Percentiles rank a stretch among this genome's conserved stretches.
Evolutionary conservation across 2,888 invertebrate species (phyloP).

Genomic region (Choreutis nemorana): DNA sequence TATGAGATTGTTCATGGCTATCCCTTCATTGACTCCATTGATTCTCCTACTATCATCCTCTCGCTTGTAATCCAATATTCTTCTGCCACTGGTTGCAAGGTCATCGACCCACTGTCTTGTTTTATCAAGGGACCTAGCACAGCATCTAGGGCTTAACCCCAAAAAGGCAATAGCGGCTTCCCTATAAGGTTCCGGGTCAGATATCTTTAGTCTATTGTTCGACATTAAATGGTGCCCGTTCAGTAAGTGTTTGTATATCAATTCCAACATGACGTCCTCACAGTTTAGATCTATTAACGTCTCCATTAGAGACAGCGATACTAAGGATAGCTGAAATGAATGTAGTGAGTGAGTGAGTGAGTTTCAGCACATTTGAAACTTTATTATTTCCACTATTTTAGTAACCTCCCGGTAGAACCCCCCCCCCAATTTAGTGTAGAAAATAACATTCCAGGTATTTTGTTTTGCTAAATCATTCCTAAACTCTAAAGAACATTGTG

Average conservation of each 20-base stretch:
- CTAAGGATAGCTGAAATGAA: conserved; percentile 76
- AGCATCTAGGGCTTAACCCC: conserved; percentile 69
- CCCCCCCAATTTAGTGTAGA: too few species aligned
- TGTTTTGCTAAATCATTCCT: too few species aligned
- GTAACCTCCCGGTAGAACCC: too few species aligned
- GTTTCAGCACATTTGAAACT: too few species aligned
- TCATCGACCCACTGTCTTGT: conserved; percentile 50
- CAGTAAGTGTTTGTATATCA: conserved; percentile 82
- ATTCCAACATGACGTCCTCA: conserved; percentile 94
- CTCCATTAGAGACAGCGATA: conserved; percentile 89
- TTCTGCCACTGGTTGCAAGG: conserved; percentile 32
- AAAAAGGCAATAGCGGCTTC: conserved; percentile 47
- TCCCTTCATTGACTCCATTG: conserved; percentile 44
- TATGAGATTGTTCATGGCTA: conserved; percentile 47
- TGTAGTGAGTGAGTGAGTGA: neutral
- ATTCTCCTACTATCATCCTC: conserved; percentile 29
- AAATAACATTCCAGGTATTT: too few species aligned
- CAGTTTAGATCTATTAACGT: conserved; percentile 91
- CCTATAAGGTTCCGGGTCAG: conserved; percentile 41
- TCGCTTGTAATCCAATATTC: conserved; percentile 33
- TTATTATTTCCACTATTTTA: too few species aligned
- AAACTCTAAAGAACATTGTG: too few species aligned
- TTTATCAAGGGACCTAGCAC: conserved; percentile 39
- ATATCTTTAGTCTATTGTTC: conserved; percentile 30
- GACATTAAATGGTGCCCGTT: conserved; percentile 42